Conservation (phyloP, 2,113 vertebrate species). For the Lutjanus erythropterus region DNA sequence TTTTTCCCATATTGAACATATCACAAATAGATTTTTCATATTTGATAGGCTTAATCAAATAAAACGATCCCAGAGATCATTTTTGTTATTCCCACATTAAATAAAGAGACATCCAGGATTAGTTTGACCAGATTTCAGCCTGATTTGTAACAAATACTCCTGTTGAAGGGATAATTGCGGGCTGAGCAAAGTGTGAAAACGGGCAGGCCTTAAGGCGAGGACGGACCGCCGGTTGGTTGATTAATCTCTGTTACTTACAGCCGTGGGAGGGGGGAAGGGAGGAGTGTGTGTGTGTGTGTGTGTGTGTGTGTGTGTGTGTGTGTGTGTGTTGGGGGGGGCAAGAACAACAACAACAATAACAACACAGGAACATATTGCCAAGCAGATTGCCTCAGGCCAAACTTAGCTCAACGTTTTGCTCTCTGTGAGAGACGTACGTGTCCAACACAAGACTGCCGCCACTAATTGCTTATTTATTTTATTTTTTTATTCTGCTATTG, state of each 20-base stretch:
- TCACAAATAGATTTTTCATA: constrained; percentile 12
- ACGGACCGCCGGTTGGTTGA: constrained; percentile 17
- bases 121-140: constrained; percentile 25
- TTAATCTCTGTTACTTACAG: constrained; percentile 62
- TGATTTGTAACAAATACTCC: constrained; percentile 45
- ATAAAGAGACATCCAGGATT: constrained; percentile 38
- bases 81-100: constrained; percentile 29
- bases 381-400: constrained; percentile 67
- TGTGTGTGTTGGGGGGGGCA: not conserved
- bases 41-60: constrained; percentile 17
- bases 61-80: not conserved
- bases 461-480: constrained; percentile 59
- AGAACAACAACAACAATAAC: constrained; percentile 52
- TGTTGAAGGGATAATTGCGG: constrained; percentile 13
- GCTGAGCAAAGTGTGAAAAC: constrained; percentile 29
- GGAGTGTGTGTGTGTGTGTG: too few relatives aligned
- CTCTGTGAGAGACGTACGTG: constrained; percentile 33
- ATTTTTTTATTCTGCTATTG: constrained; percentile 16
- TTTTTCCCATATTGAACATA: constrained; percentile 14
- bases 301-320: too few relatives aligned
- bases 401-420: constrained; percentile 40
- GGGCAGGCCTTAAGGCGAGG: constrained; percentile 29
- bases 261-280: too few relatives aligned
- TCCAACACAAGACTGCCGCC: constrained; percentile 49
- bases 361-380: constrained; percentile 69